phyloP scores from a whole-genome alignment of 2,797 vertebrate species.

The Anas bernieri region DNA sequence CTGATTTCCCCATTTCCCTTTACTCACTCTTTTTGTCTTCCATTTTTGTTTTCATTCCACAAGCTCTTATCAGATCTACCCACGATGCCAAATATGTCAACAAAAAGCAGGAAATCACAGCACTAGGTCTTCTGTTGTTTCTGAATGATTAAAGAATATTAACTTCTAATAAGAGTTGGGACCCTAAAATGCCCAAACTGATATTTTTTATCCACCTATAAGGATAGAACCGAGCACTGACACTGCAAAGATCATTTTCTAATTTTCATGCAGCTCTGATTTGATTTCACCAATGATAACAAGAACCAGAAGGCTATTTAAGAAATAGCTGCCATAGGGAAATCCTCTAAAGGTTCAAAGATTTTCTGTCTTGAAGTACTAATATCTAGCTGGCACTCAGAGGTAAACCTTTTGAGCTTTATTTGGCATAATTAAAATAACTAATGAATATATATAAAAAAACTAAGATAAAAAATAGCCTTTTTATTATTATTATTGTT shows the following conservation, averaged over 20 bases:
- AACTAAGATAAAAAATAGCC: not conserved
- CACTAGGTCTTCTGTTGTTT: not conserved
- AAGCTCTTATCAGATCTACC: not conserved
- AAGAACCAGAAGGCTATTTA: not conserved
- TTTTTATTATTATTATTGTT: not conserved
- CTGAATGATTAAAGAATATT: not conserved
- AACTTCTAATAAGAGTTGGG: not conserved
- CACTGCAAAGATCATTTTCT: not conserved
- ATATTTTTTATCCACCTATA: not conserved
- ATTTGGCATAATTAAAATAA: not conserved
- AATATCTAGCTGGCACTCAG: not conserved
- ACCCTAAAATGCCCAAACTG: not conserved
- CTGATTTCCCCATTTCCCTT: not conserved
- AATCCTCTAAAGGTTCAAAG: not conserved
- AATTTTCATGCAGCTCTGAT: not conserved
- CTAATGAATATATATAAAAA: not conserved
- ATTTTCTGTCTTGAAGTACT: not conserved
- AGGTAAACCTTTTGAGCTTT: not conserved
- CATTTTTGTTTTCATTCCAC: not conserved
- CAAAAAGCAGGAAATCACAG: not conserved
- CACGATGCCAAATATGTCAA: not conserved
- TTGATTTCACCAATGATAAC: not conserved
- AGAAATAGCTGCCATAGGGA: not conserved
- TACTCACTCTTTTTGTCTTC: not conserved
- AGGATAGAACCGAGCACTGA: not conserved